Percentiles rank a stretch among this genome's conserved stretches.
Conservation (phyloP, 64 coral and sea anemone species). For the Trachythela sp. region DNA sequence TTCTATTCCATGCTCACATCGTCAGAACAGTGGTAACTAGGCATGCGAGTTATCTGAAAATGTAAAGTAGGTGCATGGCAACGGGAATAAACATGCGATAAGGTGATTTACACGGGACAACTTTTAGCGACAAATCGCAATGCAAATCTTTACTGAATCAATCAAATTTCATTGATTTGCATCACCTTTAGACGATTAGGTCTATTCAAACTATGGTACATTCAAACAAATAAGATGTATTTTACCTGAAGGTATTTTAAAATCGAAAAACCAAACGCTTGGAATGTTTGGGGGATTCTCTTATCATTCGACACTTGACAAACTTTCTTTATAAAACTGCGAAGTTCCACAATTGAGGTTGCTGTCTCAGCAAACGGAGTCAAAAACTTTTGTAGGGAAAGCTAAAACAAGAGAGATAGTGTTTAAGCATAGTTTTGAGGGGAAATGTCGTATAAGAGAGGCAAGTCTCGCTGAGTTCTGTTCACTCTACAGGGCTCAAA, state of each 20-base stretch:
- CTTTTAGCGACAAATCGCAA: no score
- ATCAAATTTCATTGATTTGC: no score
- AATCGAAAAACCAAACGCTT: not conserved
- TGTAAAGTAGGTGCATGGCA: no score
- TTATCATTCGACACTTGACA: not conserved
- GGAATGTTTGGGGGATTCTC: not conserved
- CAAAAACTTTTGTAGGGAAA: not conserved
- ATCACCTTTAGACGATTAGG: no score
- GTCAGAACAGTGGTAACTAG: no score
- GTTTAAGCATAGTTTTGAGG: not conserved
- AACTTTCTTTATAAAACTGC: not conserved
- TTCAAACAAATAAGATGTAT: no score
- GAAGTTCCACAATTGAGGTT: not conserved
- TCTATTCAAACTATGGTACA: not conserved
- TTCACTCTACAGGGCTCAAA: not conserved
- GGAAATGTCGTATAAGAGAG: not conserved
- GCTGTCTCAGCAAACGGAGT: not conserved
- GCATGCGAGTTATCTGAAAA: no score
- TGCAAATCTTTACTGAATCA: no score
- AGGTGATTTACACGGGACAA: no score
- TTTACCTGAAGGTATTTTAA: conserved; percentile 8
- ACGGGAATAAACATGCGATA: no score
- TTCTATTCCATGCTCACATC: no score
- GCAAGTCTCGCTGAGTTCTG: not conserved
- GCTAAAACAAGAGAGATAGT: not conserved